Conservation (phyloP, 2,888 invertebrate species). For the Peribatodes rhomboidaria region DNA sequence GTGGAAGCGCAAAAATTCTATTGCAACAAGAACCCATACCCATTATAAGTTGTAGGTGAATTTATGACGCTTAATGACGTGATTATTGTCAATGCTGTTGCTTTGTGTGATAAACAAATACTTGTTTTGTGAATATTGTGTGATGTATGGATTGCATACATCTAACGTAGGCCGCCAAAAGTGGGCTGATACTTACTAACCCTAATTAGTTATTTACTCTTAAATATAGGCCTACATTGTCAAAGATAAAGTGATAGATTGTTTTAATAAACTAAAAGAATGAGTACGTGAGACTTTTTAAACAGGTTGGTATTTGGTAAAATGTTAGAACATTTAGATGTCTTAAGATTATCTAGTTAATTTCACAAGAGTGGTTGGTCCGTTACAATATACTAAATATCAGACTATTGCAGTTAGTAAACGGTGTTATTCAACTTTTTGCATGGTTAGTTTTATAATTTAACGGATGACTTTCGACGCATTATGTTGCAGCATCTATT, state of each 20-base stretch:
- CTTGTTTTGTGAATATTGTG: conserved; percentile 1
- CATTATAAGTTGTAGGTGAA: neutral
- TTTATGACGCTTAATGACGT: conserved; percentile 10
- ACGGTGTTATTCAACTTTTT: conserved; percentile 17
- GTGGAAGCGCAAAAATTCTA: conserved; percentile 8
- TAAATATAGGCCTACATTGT: conserved; percentile 22
- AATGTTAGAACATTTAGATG: conserved; percentile 31
- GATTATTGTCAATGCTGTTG: conserved; percentile 24
- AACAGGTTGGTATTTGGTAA: conserved; percentile 21
- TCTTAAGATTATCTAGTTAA: conserved; percentile 22
- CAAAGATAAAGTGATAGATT: conserved; percentile 23
- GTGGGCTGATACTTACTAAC: conserved; percentile 34
- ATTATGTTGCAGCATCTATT: conserved; percentile 20
- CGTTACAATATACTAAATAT: conserved; percentile 29
- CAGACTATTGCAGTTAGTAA: conserved; percentile 20
- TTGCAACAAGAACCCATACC: conserved; percentile 3
- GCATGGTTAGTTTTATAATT: conserved; percentile 19
- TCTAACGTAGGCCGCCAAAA: conserved; percentile 23
- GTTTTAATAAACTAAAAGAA: conserved; percentile 11
- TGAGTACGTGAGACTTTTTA: conserved; percentile 19
- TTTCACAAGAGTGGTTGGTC: conserved; percentile 21
- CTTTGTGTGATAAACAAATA: conserved; percentile 17
- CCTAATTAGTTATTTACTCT: conserved; percentile 27
- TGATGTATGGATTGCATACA: conserved; percentile 23
- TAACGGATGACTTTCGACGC: conserved; percentile 12